These are phyloP conservation scores for Tinea semifulvella DNA, from an alignment of 2,888 invertebrate species.

Conservation along the genomic window DNA sequence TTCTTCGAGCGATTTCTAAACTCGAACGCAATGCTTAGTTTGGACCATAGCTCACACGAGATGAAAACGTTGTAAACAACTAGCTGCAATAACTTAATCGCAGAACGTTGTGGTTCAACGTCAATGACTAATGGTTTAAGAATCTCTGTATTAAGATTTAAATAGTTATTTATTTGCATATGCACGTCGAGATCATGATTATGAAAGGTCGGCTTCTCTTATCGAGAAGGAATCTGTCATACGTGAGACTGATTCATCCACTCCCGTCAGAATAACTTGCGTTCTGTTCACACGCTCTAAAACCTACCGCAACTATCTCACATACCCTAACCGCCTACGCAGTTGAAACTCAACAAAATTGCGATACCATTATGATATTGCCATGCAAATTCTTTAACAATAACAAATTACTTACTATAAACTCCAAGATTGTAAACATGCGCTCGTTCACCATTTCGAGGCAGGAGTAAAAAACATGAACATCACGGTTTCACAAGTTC, in stretches of 20 bases:
- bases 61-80: slow-evolving; percentile 18
- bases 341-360: slow-evolving; percentile 15
- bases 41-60: slow-evolving; percentile 33
- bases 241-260: slow-evolving; percentile 48
- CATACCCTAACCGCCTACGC: slow-evolving; percentile 40
- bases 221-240: slow-evolving; percentile 41
- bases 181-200: slow-evolving; percentile 42
- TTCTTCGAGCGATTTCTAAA: slow-evolving; percentile 7
- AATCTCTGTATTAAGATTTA: not conserved
- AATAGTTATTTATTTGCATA: slow-evolving; percentile 6
- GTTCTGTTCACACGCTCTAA: slow-evolving; percentile 45
- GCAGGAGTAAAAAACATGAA: not conserved
- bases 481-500: slow-evolving; percentile 8
- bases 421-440: not conserved
- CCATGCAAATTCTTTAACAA: slow-evolving; percentile 7
- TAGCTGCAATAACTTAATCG: not conserved
- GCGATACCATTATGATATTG: slow-evolving; percentile 7
- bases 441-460: not conserved
- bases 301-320: slow-evolving; percentile 19
- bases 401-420: slow-evolving; percentile 3
- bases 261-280: slow-evolving; percentile 26
- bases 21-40: slow-evolving; percentile 6
- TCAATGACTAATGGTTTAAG: not conserved
- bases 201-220: slow-evolving; percentile 27
- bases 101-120: not conserved